A percentile compares a stretch with the other conserved stretches of the same genome.
Evolutionary conservation across 2,113 vertebrate genomes (phyloP).

Genomic region (Myanophis thanlyinensis): DNA sequence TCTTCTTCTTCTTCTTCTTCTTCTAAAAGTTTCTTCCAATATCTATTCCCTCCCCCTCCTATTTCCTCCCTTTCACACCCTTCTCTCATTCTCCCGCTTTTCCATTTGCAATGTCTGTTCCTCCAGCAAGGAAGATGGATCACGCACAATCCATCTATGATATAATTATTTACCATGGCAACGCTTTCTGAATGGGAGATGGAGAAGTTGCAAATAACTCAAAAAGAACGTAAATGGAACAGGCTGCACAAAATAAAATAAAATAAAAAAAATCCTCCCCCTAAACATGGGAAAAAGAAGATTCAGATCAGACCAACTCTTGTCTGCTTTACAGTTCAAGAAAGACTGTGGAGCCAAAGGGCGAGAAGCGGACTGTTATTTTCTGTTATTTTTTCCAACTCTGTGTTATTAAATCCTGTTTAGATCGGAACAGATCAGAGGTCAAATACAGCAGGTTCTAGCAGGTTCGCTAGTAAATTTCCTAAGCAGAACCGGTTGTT

Average conservation of each 20-base stretch:
- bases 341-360: constrained; percentile 22
- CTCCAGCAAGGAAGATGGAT: constrained; percentile 68
- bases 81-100: constrained; percentile 38
- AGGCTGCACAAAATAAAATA: too few species aligned
- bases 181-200: constrained; percentile 77
- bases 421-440: too few species aligned
- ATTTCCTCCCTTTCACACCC: not conserved
- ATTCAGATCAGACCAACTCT: constrained; percentile 61
- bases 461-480: too few species aligned
- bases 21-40: not conserved
- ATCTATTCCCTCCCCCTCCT: not conserved
- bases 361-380: not conserved
- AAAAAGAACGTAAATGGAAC: constrained; percentile 73
- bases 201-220: constrained; percentile 73
- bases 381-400: constrained; percentile 35
- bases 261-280: too few species aligned
- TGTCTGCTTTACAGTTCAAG: constrained; percentile 56
- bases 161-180: constrained; percentile 83
- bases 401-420: constrained; percentile 35
- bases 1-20: too few species aligned
- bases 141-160: constrained; percentile 76
- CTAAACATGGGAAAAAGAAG: constrained; percentile 55
- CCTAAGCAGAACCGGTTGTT: too few species aligned
- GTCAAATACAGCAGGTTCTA: too few species aligned
- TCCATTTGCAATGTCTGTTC: constrained; percentile 74